A percentile compares a stretch with the other conserved stretches of the same genome.
Evolutionary conservation across 2,888 invertebrate genomes (phyloP).

Genomic region (Iphiclides podalirius): DNA sequence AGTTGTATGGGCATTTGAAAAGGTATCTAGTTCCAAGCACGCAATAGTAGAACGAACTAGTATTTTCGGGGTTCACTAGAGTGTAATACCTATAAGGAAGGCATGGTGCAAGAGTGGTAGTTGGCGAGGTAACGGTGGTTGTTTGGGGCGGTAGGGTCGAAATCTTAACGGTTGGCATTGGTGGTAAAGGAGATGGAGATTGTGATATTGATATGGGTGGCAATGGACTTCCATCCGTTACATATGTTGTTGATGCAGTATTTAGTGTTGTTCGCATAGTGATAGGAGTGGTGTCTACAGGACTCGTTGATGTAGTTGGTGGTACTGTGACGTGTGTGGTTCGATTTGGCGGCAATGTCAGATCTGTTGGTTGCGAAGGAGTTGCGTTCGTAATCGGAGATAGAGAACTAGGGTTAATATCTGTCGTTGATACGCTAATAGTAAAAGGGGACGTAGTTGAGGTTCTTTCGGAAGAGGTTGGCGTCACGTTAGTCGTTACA

Average conservation of each 20-base stretch:
- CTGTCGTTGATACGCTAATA: background rate
- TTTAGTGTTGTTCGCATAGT: background rate
- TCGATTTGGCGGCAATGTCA: too few species aligned
- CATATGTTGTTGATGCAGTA: background rate
- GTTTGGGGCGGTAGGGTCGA: slow-evolving; percentile 7
- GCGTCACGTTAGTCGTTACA: background rate
- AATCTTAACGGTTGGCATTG: background rate
- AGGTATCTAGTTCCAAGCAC: slow-evolving; percentile 15
- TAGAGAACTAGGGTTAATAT: too few species aligned
- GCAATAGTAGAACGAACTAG: slow-evolving; percentile 17
- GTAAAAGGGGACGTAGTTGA: background rate
- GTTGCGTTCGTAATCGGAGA: too few species aligned
- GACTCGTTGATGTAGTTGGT: too few species aligned
- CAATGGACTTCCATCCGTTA: background rate
- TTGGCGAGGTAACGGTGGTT: background rate
- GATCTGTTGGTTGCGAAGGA: too few species aligned
- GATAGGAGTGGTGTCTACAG: too few species aligned
- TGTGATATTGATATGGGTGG: slow-evolving; percentile 6
- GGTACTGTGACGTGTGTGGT: too few species aligned
- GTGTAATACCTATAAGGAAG: slow-evolving; percentile 13
- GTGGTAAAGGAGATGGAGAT: slow-evolving; percentile 9
- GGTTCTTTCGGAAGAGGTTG: background rate
- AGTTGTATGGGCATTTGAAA: slow-evolving; percentile 19
- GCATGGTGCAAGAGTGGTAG: slow-evolving; percentile 7
- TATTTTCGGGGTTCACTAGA: slow-evolving; percentile 4